Conservation (phyloP, 2,888 invertebrate genomes). For the Xestia ashworthii region DNA sequence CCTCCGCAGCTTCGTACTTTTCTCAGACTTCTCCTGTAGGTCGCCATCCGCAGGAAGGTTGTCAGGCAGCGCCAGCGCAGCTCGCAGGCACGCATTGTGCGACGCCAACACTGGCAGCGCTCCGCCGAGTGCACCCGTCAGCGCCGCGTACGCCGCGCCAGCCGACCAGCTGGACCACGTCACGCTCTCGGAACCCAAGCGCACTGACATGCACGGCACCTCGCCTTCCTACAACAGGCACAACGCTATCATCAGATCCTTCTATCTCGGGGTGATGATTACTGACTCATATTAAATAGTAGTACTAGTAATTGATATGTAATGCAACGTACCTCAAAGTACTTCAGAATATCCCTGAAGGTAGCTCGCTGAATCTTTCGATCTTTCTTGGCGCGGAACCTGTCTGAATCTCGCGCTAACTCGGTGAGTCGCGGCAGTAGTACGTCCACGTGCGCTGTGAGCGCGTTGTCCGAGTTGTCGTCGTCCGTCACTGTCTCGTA, state of each 20-base stretch:
- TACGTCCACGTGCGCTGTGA: neutral
- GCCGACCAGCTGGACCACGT: conserved; percentile 94
- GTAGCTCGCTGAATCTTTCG: conserved; percentile 98
- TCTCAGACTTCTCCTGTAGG: conserved; percentile 83
- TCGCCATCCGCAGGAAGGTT: conserved; percentile 86
- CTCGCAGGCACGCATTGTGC: conserved; percentile 87
- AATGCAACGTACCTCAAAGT: conserved; percentile 92
- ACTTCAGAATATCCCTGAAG: conserved; percentile 97
- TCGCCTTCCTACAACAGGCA: conserved; percentile 72
- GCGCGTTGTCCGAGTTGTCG: neutral
- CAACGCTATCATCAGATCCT: too few relatives aligned
- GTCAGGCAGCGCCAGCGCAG: conserved; percentile 93
- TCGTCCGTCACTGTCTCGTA: conserved; percentile 90
- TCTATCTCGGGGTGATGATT: too few relatives aligned
- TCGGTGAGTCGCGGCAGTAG: conserved; percentile 93
- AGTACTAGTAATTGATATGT: too few relatives aligned
- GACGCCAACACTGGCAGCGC: conserved; percentile 93
- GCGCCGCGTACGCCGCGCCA: conserved; percentile 92
- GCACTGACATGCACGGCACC: conserved; percentile 90
- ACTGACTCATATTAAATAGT: too few relatives aligned
- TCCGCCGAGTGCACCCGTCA: conserved; percentile 91
- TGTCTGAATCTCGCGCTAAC: conserved; percentile 84
- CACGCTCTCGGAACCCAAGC: conserved; percentile 94
- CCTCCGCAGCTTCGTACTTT: conserved; percentile 92
- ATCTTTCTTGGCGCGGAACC: conserved; percentile 97